Percentiles rank a stretch among this genome's conserved stretches.
Evolutionary conservation across 2,888 invertebrate genomes (phyloP).

Genomic region (Automeris io): DNA sequence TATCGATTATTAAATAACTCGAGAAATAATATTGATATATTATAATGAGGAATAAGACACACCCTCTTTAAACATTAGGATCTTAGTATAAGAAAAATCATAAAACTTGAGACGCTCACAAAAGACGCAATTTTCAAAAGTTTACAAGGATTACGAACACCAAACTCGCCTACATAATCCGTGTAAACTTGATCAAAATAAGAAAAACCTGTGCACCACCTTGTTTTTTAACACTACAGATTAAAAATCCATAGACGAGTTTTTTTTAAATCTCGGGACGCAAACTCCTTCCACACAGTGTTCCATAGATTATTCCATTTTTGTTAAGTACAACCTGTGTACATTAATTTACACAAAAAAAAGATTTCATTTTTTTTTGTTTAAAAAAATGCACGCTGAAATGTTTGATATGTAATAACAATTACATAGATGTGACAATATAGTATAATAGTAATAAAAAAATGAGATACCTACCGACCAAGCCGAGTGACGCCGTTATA

Average conservation of each 20-base stretch:
- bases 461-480: constrained; percentile 56
- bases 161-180: not conserved
- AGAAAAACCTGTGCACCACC: constrained; percentile 1
- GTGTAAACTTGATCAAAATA: not conserved
- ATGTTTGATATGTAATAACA: not conserved
- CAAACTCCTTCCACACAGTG: constrained; percentile 1
- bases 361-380: not conserved
- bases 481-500: constrained; percentile 39
- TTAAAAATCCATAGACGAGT: not conserved
- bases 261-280: not conserved
- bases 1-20: too few relatives aligned
- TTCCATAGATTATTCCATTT: constrained; percentile 1
- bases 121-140: not conserved
- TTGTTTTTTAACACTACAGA: not conserved
- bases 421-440: constrained; percentile 7
- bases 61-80: too few relatives aligned
- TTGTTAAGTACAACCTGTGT: not conserved
- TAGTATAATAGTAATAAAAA: constrained; percentile 6
- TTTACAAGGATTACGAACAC: not conserved
- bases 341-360: too few relatives aligned
- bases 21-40: too few relatives aligned
- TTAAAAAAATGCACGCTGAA: not conserved
- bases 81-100: too few relatives aligned
- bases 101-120: not conserved
- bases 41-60: too few relatives aligned